Conservation (phyloP, 2,797 vertebrate genomes). For the Neoniphon sammara region DNA sequence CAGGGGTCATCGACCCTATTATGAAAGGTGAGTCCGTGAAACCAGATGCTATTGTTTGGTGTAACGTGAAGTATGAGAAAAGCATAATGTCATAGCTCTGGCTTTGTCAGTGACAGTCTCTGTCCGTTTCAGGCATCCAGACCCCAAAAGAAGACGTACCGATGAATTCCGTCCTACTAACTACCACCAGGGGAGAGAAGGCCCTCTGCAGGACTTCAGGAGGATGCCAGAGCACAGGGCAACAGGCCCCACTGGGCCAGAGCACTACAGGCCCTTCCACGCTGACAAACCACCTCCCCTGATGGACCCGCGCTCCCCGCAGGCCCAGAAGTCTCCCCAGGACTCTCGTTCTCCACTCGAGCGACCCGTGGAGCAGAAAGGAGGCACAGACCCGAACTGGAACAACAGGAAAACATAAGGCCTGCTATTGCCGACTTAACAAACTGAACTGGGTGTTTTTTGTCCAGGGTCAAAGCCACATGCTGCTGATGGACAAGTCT, state of each 20-base stretch:
- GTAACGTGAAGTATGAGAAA: neutral
- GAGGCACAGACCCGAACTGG: constrained; percentile 91
- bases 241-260: constrained; percentile 85
- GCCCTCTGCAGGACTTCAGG: constrained; percentile 92
- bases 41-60: neutral
- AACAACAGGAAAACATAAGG: constrained; percentile 90
- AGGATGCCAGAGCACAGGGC: constrained; percentile 92
- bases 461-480: constrained; percentile 66
- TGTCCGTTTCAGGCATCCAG: constrained; percentile 86
- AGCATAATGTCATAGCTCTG: neutral
- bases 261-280: constrained; percentile 94
- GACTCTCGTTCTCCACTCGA: constrained; percentile 92
- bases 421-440: constrained; percentile 43
- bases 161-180: constrained; percentile 91
- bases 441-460: constrained; percentile 43
- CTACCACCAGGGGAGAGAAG: constrained; percentile 83
- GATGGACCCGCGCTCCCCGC: constrained; percentile 92
- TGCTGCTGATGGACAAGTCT: constrained; percentile 75
- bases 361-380: constrained; percentile 87
- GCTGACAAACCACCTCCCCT: constrained; percentile 90
- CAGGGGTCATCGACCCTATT: constrained; percentile 93
- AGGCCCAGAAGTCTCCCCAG: constrained; percentile 93
- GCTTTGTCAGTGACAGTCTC: neutral
- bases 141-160: constrained; percentile 90
- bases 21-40: constrained; percentile 87